phyloP scores from a whole-genome alignment of 2,113 vertebrate species.

The Ageneiosus marmoratus region DNA sequence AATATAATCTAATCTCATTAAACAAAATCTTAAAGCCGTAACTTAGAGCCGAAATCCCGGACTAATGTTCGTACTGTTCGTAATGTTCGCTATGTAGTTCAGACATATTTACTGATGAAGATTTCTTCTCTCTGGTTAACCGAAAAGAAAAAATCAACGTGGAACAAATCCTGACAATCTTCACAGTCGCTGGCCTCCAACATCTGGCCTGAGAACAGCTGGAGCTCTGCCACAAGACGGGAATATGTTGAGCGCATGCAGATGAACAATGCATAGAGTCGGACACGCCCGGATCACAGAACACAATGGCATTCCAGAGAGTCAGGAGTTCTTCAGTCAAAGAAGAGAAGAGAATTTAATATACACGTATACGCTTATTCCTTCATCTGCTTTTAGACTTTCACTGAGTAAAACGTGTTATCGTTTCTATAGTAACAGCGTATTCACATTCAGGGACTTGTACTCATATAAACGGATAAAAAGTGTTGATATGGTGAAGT shows the following conservation, averaged over 20 bases:
- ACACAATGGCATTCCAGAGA: slow-evolving; percentile 28
- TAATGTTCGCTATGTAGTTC: not conserved
- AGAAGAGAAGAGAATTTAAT: not conserved
- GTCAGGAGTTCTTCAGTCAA: not conserved
- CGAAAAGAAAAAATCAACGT: not conserved
- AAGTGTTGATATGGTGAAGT: not conserved
- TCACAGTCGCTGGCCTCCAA: not conserved
- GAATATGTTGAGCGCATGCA: slow-evolving; percentile 29
- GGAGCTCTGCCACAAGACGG: slow-evolving; percentile 12
- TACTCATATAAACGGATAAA: not conserved
- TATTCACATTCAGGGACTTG: no score
- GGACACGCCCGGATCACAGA: slow-evolving; percentile 13
- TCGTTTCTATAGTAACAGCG: not conserved
- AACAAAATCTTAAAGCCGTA: not conserved
- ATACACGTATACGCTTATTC: no score
- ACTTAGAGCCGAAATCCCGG: no score
- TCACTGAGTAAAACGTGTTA: not conserved
- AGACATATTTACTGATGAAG: slow-evolving; percentile 6
- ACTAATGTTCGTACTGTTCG: no score
- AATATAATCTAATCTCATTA: not conserved
- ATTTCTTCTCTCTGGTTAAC: not conserved
- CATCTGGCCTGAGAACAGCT: slow-evolving; percentile 16
- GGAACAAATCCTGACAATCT: slow-evolving; percentile 1
- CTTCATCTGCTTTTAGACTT: not conserved
- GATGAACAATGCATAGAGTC: slow-evolving; percentile 33